Base-by-base conservation (phyloP, 2,113 vertebrate species). In the Eurypyga helias region DNA sequence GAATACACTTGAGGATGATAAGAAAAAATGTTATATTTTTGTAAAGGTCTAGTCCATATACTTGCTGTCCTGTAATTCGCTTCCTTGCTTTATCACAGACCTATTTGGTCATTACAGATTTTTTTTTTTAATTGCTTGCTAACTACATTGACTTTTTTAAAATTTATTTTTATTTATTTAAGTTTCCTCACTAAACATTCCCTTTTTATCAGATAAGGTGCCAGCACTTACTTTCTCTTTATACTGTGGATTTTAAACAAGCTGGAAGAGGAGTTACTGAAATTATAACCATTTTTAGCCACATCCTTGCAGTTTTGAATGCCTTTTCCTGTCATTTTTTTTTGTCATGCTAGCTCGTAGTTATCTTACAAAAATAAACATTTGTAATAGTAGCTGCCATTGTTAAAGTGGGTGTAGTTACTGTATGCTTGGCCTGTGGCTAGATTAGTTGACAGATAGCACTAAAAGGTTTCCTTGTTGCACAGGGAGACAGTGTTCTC, bases 331-430 rank as follows among this genome's bases (percentile, higher is more conserved):
- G 80, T 28, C 5, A 12, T 26, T 86, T 94, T 71, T n/a, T 71
- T 86, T 89, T 67, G 36, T 78, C 25, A 34, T 81, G 29, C n/a
- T 86, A 66, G 13, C n/a, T 83, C 52, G 55, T 43, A 49, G 20
- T 83, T 79, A 57, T 66, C 54, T 72, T 51, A 29, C 41, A 60
- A 91, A 89, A 91, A 67, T 54, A 85, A 94, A 60, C 48, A 55
- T 64, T 87, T 87, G 62, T 80, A 91, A 55, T 79, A 72, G 78
- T 51, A 88, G 61, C 78, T 90, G 61, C 78, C 24, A 52, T 95
- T 58, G n/a, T 91, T 87, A 33, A 81, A 82, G 73, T 79, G 93
- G 55, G 80, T 78, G 62, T 96, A 84, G 83, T 75, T 96, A 64
- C 34, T 75, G 23, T 78, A 13, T 78, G 43, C 55, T 81, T 83